Evolutionary conservation across 2,797 vertebrate genomes (phyloP), one percentile per base, ranked within the genome.

Genomic region (Rhodeus uyekii): DNA sequence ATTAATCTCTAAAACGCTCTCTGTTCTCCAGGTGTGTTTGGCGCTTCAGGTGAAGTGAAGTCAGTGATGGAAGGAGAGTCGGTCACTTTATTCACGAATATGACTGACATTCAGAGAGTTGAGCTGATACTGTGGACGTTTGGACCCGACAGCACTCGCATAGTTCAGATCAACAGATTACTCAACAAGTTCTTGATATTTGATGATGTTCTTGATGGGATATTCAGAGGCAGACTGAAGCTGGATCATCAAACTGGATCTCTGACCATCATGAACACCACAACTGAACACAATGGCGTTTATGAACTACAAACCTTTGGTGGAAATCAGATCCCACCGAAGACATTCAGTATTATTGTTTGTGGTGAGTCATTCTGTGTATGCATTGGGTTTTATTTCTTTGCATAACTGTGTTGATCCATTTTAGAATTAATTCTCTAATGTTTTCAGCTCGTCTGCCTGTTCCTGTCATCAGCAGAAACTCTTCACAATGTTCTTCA

Each of bases 251-350:
- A 22, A 1, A 58, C 55, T 58, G 55, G 12, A 29, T 6, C 5
- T 29, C 71, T 74, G 2, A 74, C 46, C 71, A 74, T 74, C 32
- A 74, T 5, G 3, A 75, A 58, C 50, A 58, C 16, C 50, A 60
- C 1, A 19, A 27, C 24, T 18, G n/a, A 60, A 18, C 34, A 55
- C 0, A 1, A 1, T 3, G 74, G 74, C 2, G 0, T 8, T 13
- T 76, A 76, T 29, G 0, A 22, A 44, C 38, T 61, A 3, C 34
- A 61, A 4, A 29, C 5, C 1, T 0, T 39, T 9, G 36, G 53
- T 1, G 32, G 4, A 38, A 22, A 19, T 1, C 24, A 76, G 4
- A 0, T 29, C 24, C 14, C 2, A 4, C 8, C 5, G 0, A 76
- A 1, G 38, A 29, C 5, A 9, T 76, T 32, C 55, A 61, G 5